Evolutionary conservation across 2,888 invertebrate species (phyloP), one percentile per base, ranked within the genome.

Genomic region (Ophion ellenae): DNA sequence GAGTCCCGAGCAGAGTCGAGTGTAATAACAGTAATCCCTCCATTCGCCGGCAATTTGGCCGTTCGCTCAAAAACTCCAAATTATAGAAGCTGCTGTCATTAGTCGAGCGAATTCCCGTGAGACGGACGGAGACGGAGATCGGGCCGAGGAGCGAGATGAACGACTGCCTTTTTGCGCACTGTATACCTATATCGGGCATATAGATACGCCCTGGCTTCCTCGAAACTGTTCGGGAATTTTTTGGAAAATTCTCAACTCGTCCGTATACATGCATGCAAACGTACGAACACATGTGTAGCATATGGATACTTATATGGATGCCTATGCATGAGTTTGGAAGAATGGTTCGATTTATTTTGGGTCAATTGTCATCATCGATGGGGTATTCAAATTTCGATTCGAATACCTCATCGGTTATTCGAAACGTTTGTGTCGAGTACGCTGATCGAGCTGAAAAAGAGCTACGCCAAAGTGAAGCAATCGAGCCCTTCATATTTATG

Each of bases 51-150:
- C 92, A 93, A 93, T 93, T 93, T 92, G 91, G 91, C 91, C 90
- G 93, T 93, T 93, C 93, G 91, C 92, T 93, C 92, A 91, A 93
- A 93, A 93, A 93, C 92, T 92, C 93, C 92, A 93, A 94, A 93
- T 94, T 94, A 93, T 93, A 93, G 93, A 93, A 93, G 93, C 91
- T 92, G 92, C 93, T 92, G 93, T 93, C 93, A 93, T 93, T 94
- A 93, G 92, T 90, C 90, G 81, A 87, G 83, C 89, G 87, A 81
- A 81, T 67, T 45, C 67, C 64, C 66, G 61, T 74, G 64, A 69
- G 80, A 77, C 69, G 45, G 82, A 76, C 76, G 82, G 74, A 69
- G 77, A 73, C 10, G 45, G 66, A 75, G 69, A 66, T 74, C 45
- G 81, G 36, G 36, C 69, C 47, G 20, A 57, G 20, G 57, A 36